Evolutionary conservation across 2,797 vertebrate species (phyloP).

Genomic region (Mormyrus proboscirostris): DNA sequence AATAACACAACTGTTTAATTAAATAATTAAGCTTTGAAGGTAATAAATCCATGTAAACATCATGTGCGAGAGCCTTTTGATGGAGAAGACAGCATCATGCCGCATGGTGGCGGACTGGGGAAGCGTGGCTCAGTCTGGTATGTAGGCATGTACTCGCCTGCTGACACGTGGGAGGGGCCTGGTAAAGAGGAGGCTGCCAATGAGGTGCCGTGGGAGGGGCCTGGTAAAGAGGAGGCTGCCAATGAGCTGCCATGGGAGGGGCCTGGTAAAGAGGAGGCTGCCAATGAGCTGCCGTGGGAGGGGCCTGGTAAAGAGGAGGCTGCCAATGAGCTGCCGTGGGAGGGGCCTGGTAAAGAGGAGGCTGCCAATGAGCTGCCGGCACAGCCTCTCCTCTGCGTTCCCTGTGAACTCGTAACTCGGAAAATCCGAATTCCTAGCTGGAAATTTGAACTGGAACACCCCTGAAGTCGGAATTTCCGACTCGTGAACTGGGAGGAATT

Average conservation of each 20-base stretch:
- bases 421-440: not conserved
- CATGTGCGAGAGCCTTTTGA: not conserved
- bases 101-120: not conserved
- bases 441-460: not conserved
- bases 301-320: not conserved
- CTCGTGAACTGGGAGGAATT: not conserved
- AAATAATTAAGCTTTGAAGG: not conserved
- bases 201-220: too few species aligned
- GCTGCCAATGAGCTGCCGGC: not conserved
- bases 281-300: not conserved
- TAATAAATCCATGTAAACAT: conserved; percentile 1
- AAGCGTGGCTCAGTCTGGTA: not conserved
- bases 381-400: not conserved
- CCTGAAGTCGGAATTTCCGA: not conserved
- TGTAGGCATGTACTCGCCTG: not conserved
- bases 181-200: not conserved
- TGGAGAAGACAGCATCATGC: not conserved
- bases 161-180: not conserved
- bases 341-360: too few species aligned
- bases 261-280: too few species aligned
- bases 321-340: not conserved
- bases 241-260: not conserved
- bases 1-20: not conserved
- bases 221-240: not conserved
- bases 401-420: not conserved